Base-by-base conservation (phyloP, 2,888 invertebrate genomes). In the Chrysina gloriosa region DNA sequence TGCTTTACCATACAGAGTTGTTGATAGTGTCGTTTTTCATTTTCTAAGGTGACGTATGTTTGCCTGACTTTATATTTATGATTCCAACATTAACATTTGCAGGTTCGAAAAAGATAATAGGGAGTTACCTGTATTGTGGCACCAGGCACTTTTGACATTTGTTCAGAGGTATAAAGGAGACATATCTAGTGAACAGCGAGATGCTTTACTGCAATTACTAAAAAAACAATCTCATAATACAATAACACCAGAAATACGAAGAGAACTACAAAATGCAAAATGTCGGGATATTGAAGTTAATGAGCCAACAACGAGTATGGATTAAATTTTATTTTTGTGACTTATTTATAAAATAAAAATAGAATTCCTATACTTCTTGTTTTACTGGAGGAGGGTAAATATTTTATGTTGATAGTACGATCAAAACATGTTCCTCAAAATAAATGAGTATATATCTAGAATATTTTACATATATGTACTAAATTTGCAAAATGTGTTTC, bases 121-220 rank as follows among this genome's bases (percentile, higher is more conserved):
- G 65, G 90, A 90, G 74, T 85, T 99, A 79, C 98, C 99, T 0
- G 97, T 98, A 2, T 83, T 98, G 68, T 99, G 98, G 99, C 98
- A 99, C 83, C 98, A 98, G 82, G 90, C 95, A 42, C 85, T 99
- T 36, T 84, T 99, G 64, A 93, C 96, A 3, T 97, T 99, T 85
- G 92, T 92, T 0, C 97, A 98, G 84, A 88, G 96, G 54, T 99
- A 99, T 83, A 98, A 98, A 84, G 91, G 93, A 68, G 97, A 98
- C 81, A 91, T 99, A 72, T 96, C 95, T 36, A 89, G 91, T 1
- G 98, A 98, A 77, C 98, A 99, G 84, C 90, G 91, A 77, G 95
- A 96, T 78, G 91, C 93, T 0, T 83, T 99, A 48, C 82, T 96
- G 52, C 90, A 90, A 72, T 86, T 99, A 39, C 80, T 97, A 16